These are phyloP conservation scores for Tinea semifulvella DNA, from an alignment of 2,888 invertebrate species.

Conservation along the genomic window DNA sequence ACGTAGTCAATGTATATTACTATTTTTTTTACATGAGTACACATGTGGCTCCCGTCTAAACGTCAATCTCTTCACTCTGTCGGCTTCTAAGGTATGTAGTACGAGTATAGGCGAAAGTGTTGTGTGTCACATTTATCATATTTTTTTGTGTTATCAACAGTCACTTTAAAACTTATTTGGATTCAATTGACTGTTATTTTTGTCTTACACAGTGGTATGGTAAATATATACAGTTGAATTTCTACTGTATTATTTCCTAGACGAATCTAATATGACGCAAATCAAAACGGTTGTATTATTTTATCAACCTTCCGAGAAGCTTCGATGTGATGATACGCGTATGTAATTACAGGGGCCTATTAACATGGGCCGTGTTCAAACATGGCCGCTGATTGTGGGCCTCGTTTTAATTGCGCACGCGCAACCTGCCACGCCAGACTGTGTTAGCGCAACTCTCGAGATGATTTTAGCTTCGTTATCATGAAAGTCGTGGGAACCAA, in stretches of 20 bases:
- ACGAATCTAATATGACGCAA: background rate
- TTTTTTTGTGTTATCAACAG: too few relatives aligned
- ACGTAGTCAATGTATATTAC: slow-evolving; percentile 16
- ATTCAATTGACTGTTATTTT: too few relatives aligned
- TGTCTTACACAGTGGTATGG: too few relatives aligned
- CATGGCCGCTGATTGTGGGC: slow-evolving; percentile 66
- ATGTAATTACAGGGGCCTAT: slow-evolving; percentile 64
- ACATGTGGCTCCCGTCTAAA: background rate
- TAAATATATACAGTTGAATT: slow-evolving; percentile 25
- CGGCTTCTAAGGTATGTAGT: too few relatives aligned
- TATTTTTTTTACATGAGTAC: slow-evolving; percentile 16
- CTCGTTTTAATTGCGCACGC: slow-evolving; percentile 66
- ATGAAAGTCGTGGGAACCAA: slow-evolving; percentile 49
- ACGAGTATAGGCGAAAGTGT: too few relatives aligned
- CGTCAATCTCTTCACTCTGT: slow-evolving; percentile 4
- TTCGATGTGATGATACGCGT: slow-evolving; percentile 57
- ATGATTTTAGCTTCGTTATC: slow-evolving; percentile 42
- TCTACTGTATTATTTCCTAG: slow-evolving; percentile 4
- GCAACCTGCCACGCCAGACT: slow-evolving; percentile 44
- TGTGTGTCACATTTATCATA: too few relatives aligned
- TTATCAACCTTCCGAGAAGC: slow-evolving; percentile 59
- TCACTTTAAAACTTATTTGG: too few relatives aligned
- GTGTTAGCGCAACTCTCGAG: slow-evolving; percentile 45
- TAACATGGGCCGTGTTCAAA: slow-evolving; percentile 66
- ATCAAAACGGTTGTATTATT: slow-evolving; percentile 60